Evolutionary conservation across 2,888 invertebrate genomes (phyloP).

Genomic region (Synergus laeviventris): DNA sequence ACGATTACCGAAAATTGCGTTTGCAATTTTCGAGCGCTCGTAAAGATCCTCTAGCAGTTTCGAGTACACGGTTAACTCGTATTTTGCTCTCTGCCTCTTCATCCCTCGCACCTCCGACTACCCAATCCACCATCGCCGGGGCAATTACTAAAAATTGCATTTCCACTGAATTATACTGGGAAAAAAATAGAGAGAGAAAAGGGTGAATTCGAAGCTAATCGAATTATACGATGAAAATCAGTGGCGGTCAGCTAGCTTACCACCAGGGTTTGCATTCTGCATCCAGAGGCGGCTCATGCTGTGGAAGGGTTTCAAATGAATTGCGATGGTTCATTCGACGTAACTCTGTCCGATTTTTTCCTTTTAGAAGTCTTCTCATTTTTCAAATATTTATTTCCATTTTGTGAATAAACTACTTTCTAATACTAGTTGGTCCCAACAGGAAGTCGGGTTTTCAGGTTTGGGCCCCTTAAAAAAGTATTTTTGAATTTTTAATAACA

Average conservation of each 20-base stretch:
- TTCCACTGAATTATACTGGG: slow-evolving; percentile 64
- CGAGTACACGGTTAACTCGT: slow-evolving; percentile 42
- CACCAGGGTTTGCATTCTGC: slow-evolving; percentile 66
- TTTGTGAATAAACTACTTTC: neutral
- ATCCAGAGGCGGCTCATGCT: slow-evolving; percentile 51
- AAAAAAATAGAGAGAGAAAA: slow-evolving; percentile 43
- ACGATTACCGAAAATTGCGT: slow-evolving; percentile 59
- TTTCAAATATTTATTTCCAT: neutral
- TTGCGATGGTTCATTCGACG: slow-evolving; percentile 58
- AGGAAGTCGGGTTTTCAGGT: too few relatives aligned
- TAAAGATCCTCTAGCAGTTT: slow-evolving; percentile 59
- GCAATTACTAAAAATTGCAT: slow-evolving; percentile 72
- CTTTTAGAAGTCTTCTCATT: neutral
- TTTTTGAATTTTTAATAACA: too few relatives aligned
- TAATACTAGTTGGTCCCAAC: too few relatives aligned
- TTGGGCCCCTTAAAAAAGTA: too few relatives aligned
- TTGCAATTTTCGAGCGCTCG: slow-evolving; percentile 58
- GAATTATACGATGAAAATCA: slow-evolving; percentile 73
- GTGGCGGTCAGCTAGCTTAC: slow-evolving; percentile 70
- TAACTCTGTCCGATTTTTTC: slow-evolving; percentile 51
- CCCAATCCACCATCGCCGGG: slow-evolving; percentile 43
- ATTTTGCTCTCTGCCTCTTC: slow-evolving; percentile 47
- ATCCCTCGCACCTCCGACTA: slow-evolving; percentile 34
- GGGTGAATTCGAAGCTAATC: slow-evolving; percentile 68
- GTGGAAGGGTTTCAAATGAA: slow-evolving; percentile 67